These are phyloP conservation scores for Reticulitermes speratus DNA, from an alignment of 1,140 invertebrate genomes.

Conservation along the genomic window DNA sequence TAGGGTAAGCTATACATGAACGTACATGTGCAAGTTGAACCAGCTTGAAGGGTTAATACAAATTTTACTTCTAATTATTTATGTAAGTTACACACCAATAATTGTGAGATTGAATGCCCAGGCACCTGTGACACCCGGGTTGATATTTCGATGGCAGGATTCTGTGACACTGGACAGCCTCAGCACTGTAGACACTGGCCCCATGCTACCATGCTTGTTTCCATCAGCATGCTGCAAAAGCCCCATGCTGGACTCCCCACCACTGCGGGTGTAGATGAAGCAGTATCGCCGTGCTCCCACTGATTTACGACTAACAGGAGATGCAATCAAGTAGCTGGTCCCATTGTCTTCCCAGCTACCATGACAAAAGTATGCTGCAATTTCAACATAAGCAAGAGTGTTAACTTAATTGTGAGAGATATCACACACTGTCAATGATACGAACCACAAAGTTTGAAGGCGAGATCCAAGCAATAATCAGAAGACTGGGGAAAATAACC, in stretches of 20 bases:
- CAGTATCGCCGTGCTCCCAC: slow-evolving; percentile 47
- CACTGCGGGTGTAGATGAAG: slow-evolving; percentile 43
- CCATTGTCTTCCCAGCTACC: slow-evolving; percentile 66
- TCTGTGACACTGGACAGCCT: slow-evolving; percentile 25
- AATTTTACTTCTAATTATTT: no score
- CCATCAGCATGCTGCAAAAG: background rate
- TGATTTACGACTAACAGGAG: slow-evolving; percentile 48
- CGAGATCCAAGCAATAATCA: background rate
- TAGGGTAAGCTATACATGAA: no score
- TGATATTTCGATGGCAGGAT: slow-evolving; percentile 27
- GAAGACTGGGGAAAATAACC: no score
- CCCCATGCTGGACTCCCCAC: background rate
- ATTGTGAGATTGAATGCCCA: slow-evolving; percentile 24
- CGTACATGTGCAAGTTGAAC: no score
- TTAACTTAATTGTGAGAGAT: background rate
- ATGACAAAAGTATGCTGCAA: slow-evolving; percentile 64
- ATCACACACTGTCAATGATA: background rate
- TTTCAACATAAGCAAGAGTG: slow-evolving; percentile 34
- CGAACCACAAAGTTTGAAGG: background rate
- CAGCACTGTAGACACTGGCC: background rate
- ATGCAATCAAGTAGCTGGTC: slow-evolving; percentile 63
- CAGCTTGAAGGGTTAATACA: no score
- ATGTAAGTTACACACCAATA: slow-evolving; percentile 4
- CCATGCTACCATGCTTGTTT: background rate
- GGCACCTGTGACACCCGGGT: slow-evolving; percentile 12